These are phyloP conservation scores for Eugnorisma glareosa DNA, from an alignment of 2,888 invertebrate species.

Conservation along the genomic window DNA sequence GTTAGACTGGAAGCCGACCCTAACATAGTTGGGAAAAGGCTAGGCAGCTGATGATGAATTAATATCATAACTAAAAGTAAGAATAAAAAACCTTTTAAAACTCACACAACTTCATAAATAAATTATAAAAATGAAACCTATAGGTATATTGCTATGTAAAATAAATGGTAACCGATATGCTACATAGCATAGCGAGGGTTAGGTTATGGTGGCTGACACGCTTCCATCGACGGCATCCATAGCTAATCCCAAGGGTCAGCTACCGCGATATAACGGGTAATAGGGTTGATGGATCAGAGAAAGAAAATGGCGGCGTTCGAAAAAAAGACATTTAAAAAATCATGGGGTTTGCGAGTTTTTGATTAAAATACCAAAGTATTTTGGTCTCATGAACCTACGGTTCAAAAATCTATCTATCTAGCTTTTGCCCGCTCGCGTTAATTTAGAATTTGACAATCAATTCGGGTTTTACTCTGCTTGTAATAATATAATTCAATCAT, in stretches of 20 bases:
- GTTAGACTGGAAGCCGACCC: too few species aligned
- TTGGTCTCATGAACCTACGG: neutral
- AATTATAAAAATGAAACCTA: neutral
- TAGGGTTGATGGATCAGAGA: constrained; percentile 39
- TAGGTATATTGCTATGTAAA: neutral
- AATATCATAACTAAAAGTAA: too few species aligned
- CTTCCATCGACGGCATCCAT: constrained; percentile 29
- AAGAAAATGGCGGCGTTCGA: neutral
- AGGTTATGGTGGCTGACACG: constrained; percentile 45
- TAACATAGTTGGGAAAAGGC: too few species aligned
- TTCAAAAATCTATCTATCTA: too few species aligned
- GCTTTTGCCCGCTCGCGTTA: too few species aligned
- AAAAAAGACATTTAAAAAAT: neutral
- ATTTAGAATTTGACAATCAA: too few species aligned
- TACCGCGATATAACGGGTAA: neutral
- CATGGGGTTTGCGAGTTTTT: neutral
- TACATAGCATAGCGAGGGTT: constrained; percentile 25
- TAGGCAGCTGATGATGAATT: too few species aligned
- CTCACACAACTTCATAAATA: neutral
- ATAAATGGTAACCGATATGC: constrained; percentile 28
- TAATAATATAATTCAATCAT: too few species aligned
- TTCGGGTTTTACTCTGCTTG: too few species aligned
- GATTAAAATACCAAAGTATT: neutral
- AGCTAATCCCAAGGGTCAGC: constrained; percentile 52
- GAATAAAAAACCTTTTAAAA: neutral